Conservation (phyloP, 2,888 invertebrate species). For the Entomobrya proxima region DNA sequence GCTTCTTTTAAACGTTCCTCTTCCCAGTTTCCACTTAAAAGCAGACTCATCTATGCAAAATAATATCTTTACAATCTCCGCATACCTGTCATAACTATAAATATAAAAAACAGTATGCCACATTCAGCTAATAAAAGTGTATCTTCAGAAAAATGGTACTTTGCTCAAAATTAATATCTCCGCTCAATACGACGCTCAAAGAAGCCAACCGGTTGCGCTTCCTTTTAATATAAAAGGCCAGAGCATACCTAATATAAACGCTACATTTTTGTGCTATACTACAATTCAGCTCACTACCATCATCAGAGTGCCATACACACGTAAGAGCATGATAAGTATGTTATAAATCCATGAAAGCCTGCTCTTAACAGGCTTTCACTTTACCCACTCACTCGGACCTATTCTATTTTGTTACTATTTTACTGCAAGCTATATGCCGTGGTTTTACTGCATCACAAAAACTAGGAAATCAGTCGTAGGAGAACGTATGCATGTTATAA, state of each 20-base stretch:
- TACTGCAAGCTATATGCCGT: neutral
- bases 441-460: constrained; percentile 1
- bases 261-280: neutral
- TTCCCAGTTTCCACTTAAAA: no score
- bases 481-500: constrained; percentile 44
- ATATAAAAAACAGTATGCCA: neutral
- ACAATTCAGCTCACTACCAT: neutral
- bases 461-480: constrained; percentile 8
- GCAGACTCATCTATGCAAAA: no score
- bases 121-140: neutral
- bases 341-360: constrained; percentile 40
- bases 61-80: no score
- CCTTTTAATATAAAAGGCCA: neutral
- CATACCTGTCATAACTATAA: neutral
- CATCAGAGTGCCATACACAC: neutral
- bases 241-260: neutral
- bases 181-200: neutral
- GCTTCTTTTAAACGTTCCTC: no score
- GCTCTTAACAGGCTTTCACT: constrained; percentile 29
- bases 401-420: neutral
- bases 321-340: constrained; percentile 27
- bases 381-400: neutral
- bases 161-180: neutral
- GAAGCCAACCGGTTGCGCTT: constrained; percentile 53
- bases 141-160: neutral